Evolutionary conservation across 1,140 invertebrate species (phyloP), one percentile per base, ranked within the genome.

Genomic region (Goniozus legneri): DNA sequence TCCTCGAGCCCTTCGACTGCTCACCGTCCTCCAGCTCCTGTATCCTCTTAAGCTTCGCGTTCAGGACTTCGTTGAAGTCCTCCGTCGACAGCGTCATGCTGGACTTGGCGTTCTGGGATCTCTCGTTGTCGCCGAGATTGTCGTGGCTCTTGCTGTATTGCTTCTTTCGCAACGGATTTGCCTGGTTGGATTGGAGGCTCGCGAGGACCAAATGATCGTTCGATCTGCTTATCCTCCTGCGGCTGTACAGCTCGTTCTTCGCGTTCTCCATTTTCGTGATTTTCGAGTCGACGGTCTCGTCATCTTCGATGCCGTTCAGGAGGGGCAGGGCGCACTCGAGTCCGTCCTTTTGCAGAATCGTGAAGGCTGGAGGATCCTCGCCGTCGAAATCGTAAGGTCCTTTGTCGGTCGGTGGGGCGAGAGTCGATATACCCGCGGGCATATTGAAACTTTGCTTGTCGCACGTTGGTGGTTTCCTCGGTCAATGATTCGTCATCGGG

Each of bases 21-120:
- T 50, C 66, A 44, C 30, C 70, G 27, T 80, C 77, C 49, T 81
- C 79, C 37, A 82, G 77, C 36, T 83, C 80, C 44, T 82, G 77
- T 8, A 86, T 71, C 18, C 79, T 79, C 13, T 78, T 74, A 13
- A 87, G 64, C 60, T 85, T 86, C 2, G 80, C 79, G 54, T 85
- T 83, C 15, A 85, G 69, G 6, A 79, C 79, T 49, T 82, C 78
- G 18, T 80, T 81, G 65, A 86, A 86, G 41, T 81, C 78, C 20
- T 76, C 72, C 0, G 64, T 72, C 0, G 69, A 69, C 3, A 73
- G 31, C 1, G 50, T 58, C 41, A 71, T 62, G 47, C 50, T 55
- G 0, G 41, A 50, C 12, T 62, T 65, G 12, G 22, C 31, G 13
- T 44, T 24, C 15, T 46, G 15, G 8, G 44, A 15, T 33, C 47